phyloP scores from a whole-genome alignment of 2,888 invertebrate genomes.

The Tachystola acroxantha region DNA sequence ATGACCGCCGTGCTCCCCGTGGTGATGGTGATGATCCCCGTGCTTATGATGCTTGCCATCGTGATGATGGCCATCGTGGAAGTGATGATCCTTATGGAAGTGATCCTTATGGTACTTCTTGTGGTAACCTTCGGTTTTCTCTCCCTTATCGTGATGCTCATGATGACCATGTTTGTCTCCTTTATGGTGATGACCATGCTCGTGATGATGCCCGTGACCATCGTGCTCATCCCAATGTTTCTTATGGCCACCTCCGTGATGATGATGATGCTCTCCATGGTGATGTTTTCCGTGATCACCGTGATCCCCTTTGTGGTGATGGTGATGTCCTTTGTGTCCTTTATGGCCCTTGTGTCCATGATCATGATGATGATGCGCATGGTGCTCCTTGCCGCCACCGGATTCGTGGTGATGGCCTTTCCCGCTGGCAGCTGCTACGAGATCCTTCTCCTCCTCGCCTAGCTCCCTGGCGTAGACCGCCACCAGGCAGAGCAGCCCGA shows the following conservation, averaged over 20 bases:
- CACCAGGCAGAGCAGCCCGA: constrained; percentile 59
- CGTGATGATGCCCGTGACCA: constrained; percentile 62
- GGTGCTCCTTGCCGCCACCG: constrained; percentile 66
- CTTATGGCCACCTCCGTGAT: constrained; percentile 64
- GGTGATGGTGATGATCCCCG: constrained; percentile 66
- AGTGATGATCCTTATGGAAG: constrained; percentile 72
- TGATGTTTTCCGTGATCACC: constrained; percentile 65
- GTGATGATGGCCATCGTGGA: constrained; percentile 66
- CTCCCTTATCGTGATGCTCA: constrained; percentile 67
- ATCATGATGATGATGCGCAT: constrained; percentile 62
- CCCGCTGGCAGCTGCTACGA: constrained; percentile 62
- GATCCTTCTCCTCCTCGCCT: constrained; percentile 56
- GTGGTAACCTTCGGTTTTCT: constrained; percentile 64
- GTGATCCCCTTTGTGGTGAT: constrained; percentile 67
- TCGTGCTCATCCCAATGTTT: constrained; percentile 66
- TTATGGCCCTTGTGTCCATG: constrained; percentile 64
- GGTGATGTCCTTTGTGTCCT: constrained; percentile 69
- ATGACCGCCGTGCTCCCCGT: constrained; percentile 57
- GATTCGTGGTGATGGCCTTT: constrained; percentile 54
- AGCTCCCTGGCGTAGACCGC: constrained; percentile 55
- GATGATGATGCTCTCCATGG: constrained; percentile 60
- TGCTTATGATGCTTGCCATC: constrained; percentile 72
- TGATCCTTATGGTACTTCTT: constrained; percentile 70
- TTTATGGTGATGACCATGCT: constrained; percentile 67
- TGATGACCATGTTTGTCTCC: constrained; percentile 66